phyloP scores from a whole-genome alignment of 2,888 invertebrate genomes.

The Bhutanitis thaidina region DNA sequence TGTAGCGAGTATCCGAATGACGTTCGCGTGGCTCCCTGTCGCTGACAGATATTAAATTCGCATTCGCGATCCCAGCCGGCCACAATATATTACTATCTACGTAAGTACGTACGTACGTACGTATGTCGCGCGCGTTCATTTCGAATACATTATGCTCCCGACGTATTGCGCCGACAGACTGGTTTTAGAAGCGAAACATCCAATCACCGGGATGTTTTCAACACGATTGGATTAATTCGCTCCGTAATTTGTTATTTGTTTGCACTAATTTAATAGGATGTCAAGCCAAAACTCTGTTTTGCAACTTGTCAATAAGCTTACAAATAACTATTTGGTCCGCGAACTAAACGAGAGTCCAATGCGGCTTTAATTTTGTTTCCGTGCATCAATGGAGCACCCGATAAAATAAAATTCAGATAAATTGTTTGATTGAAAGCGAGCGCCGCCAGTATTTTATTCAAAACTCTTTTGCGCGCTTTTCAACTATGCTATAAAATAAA shows the following conservation, averaged over 20 bases:
- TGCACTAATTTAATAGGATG: slow-evolving; percentile 5
- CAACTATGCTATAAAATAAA: neutral
- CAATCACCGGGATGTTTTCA: slow-evolving; percentile 12
- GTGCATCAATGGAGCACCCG: slow-evolving; percentile 1
- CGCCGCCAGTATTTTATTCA: slow-evolving; percentile 8
- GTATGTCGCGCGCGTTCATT: slow-evolving; percentile 14
- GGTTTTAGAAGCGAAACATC: slow-evolving; percentile 6
- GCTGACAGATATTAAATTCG: slow-evolving; percentile 76
- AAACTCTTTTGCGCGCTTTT: neutral
- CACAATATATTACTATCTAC: slow-evolving; percentile 54
- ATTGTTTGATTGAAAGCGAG: slow-evolving; percentile 12
- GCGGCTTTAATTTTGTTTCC: slow-evolving; percentile 1
- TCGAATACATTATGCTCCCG: slow-evolving; percentile 8
- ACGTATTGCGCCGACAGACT: slow-evolving; percentile 1
- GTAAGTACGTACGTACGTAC: slow-evolving; percentile 27
- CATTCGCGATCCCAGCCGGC: slow-evolving; percentile 56
- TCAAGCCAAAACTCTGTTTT: slow-evolving; percentile 3
- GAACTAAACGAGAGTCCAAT: slow-evolving; percentile 1
- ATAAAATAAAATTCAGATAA: slow-evolving; percentile 13
- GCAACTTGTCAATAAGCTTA: slow-evolving; percentile 10
- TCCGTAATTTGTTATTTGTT: slow-evolving; percentile 14
- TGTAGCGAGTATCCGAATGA: slow-evolving; percentile 30
- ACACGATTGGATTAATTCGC: slow-evolving; percentile 7
- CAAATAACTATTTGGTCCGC: neutral
- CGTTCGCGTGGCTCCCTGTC: slow-evolving; percentile 42